A percentile compares a stretch with the other conserved stretches of the same genome.
Evolutionary conservation across 2,888 invertebrate species (phyloP).

Genomic region (Drosophila emarginata): DNA sequence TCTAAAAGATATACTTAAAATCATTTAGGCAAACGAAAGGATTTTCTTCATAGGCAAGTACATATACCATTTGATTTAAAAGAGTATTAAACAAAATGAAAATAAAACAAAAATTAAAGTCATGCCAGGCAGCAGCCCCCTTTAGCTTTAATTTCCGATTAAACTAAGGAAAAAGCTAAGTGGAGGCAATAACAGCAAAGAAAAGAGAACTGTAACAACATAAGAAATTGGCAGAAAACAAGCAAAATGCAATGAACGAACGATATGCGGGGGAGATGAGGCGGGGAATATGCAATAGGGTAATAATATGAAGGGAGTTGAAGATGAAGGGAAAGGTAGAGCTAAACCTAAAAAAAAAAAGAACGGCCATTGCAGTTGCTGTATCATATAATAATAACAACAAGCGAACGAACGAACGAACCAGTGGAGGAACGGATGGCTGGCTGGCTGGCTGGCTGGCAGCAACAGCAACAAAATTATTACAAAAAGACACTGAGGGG

Average conservation of each 20-base stretch:
- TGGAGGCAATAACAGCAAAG: conserved; percentile 55
- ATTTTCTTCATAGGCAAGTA: neutral
- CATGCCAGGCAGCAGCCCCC: conserved; percentile 69
- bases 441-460: conserved; percentile 10
- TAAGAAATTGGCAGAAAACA: conserved; percentile 78
- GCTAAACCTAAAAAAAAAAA: conserved; percentile 17
- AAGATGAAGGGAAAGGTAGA: neutral
- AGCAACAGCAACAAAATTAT: conserved; percentile 65
- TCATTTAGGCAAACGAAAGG: too few relatives aligned
- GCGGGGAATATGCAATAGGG: neutral
- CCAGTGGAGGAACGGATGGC: neutral
- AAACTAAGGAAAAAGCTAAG: conserved; percentile 63
- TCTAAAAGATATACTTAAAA: too few relatives aligned
- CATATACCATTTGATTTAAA: neutral
- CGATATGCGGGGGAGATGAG: neutral
- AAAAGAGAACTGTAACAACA: conserved; percentile 74
- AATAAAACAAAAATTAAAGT: conserved; percentile 74
- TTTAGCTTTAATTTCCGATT: conserved; percentile 79
- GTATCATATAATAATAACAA: conserved; percentile 77
- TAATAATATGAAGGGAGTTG: neutral
- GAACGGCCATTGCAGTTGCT: conserved; percentile 70
- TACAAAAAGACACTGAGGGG: conserved; percentile 65
- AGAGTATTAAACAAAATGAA: conserved; percentile 23
- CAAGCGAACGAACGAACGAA: conserved; percentile 35
- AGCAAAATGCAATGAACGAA: conserved; percentile 56